Percentiles rank a stretch among this genome's conserved stretches.
These are phyloP conservation scores for Cataglyphis cursor DNA, from an alignment of 2,888 invertebrate species.

Conservation along the genomic window DNA sequence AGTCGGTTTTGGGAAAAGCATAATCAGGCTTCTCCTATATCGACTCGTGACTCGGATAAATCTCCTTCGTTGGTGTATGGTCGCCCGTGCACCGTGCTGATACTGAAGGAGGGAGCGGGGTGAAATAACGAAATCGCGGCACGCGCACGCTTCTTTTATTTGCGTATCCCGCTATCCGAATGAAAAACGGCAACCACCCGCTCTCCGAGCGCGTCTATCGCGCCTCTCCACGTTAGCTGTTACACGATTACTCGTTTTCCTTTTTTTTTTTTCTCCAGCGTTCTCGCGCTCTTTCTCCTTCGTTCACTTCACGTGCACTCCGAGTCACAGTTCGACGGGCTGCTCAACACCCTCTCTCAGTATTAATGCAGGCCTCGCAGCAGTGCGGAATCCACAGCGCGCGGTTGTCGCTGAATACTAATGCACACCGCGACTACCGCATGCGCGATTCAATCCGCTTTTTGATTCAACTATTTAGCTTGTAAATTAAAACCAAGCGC, in stretches of 20 bases:
- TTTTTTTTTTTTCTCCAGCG: not conserved
- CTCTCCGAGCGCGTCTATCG: conserved; percentile 37
- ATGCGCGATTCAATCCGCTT: conserved; percentile 22
- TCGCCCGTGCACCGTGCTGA: not conserved
- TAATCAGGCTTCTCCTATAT: conserved; percentile 3
- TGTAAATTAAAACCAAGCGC: conserved; percentile 48
- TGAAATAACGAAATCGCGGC: conserved; percentile 52
- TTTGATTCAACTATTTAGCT: conserved; percentile 28
- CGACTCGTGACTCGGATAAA: conserved; percentile 6
- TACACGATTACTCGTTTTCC: conserved; percentile 41
- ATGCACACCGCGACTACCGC: conserved; percentile 55
- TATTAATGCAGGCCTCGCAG: conserved; percentile 28
- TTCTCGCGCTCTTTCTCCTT: not conserved
- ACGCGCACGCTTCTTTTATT: conserved; percentile 50
- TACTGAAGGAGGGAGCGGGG: not conserved
- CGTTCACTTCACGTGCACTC: not conserved
- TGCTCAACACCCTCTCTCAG: conserved; percentile 7
- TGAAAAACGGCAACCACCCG: conserved; percentile 41
- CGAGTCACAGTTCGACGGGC: conserved; percentile 2
- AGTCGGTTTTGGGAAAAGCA: not conserved
- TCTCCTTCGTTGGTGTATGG: conserved; percentile 4
- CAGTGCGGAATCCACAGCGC: conserved; percentile 23
- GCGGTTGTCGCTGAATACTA: conserved; percentile 64
- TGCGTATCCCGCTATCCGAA: conserved; percentile 45
- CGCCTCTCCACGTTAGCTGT: conserved; percentile 48